A percentile compares a stretch with the other conserved stretches of the same genome.
phyloP scores from a whole-genome alignment of 2,797 vertebrate species.

The Gila robusta region DNA sequence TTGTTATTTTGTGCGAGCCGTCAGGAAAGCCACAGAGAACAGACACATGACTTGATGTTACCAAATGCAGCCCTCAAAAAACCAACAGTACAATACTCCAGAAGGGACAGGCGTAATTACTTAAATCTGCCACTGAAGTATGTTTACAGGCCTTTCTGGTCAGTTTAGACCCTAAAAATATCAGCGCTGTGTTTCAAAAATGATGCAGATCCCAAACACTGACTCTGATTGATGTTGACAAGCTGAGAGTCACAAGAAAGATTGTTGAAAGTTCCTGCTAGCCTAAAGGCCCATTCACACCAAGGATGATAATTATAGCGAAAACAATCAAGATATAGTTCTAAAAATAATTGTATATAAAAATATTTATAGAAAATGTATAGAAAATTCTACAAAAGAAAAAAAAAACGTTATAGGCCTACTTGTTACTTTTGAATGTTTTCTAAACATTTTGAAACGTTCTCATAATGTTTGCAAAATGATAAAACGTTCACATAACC shows the following conservation, averaged over 20 bases:
- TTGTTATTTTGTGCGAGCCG: not conserved
- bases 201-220: not conserved
- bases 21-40: slow-evolving; percentile 26
- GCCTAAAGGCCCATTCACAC: not conserved
- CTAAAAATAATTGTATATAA: not conserved
- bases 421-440: not conserved
- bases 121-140: slow-evolving; percentile 57
- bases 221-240: slow-evolving; percentile 19
- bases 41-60: slow-evolving; percentile 31
- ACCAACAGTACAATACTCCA: slow-evolving; percentile 42
- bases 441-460: not conserved
- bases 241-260: not conserved
- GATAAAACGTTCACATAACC: no score
- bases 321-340: not conserved
- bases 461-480: not conserved
- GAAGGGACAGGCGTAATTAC: slow-evolving; percentile 47
- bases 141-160: slow-evolving; percentile 45
- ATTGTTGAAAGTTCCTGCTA: not conserved
- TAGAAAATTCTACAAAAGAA: not conserved
- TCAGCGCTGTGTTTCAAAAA: slow-evolving; percentile 3
- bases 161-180: slow-evolving; percentile 51
- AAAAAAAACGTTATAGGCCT: not conserved
- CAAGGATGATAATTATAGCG: not conserved
- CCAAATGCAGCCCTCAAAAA: slow-evolving; percentile 41
- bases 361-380: rapidly evolving